A percentile compares a stretch with the other conserved stretches of the same genome.
Evolutionary conservation across 1,140 invertebrate species (phyloP).

Genomic region (Atta cephalotes): DNA sequence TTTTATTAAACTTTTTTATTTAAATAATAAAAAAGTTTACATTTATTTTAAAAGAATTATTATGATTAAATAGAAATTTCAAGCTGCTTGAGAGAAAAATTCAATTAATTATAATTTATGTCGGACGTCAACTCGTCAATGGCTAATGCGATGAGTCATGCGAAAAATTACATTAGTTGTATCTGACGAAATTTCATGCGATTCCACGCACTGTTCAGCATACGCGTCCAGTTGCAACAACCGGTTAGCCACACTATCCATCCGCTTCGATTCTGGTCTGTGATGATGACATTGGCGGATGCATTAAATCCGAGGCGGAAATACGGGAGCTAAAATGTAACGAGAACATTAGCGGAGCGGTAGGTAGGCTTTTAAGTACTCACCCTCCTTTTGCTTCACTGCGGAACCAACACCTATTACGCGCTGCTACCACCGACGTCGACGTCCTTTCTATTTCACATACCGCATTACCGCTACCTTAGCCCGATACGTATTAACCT

Average conservation of each 20-base stretch:
- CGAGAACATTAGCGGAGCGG: conserved; percentile 67
- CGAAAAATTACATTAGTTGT: conserved; percentile 8
- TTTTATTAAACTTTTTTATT: too few relatives aligned
- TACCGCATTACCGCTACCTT: conserved; percentile 28
- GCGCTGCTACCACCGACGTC: conserved; percentile 8
- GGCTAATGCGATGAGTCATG: not conserved
- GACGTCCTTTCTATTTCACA: conserved; percentile 39
- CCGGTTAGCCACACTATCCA: conserved; percentile 17
- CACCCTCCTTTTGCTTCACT: conserved; percentile 29
- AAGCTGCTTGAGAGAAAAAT: conserved; percentile 28
- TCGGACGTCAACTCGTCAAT: not conserved
- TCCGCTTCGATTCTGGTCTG: conserved; percentile 39
- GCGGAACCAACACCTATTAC: conserved; percentile 24
- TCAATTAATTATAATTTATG: not conserved
- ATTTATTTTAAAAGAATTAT: conserved; percentile 11
- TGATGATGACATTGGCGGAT: conserved; percentile 29
- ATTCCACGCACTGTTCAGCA: not conserved
- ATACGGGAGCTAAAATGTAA: conserved; percentile 61
- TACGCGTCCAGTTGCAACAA: not conserved
- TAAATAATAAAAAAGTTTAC: not conserved
- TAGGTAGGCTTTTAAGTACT: conserved; percentile 70
- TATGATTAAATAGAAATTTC: not conserved
- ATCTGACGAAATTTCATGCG: conserved; percentile 21
- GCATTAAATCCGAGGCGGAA: conserved; percentile 72
- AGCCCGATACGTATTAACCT: conserved; percentile 20